Evolutionary conservation across 2,888 invertebrate genomes (phyloP), one percentile per base, ranked within the genome.

Genomic region (Ommatoiulus sabulosus): DNA sequence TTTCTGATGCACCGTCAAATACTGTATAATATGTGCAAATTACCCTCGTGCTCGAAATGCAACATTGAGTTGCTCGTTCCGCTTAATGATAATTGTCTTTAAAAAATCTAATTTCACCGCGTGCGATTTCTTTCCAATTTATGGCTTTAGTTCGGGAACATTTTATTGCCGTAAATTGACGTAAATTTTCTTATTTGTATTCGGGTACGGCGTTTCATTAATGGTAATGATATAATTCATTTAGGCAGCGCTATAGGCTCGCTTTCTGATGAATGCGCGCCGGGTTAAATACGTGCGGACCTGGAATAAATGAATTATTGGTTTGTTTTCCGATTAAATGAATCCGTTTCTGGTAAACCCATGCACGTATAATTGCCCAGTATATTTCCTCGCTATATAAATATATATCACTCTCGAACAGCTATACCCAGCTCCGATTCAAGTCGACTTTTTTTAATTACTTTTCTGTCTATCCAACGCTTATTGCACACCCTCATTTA

Each of bases 181-280:
- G 72, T 80, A 80, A 80, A 80, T 80, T 80, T 80, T 80, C 80
- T 80, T 80, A 80, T 80, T 80, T 80, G 80, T 80, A 80, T 80
- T 80, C 80, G 80, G 35, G 80, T 35, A 6, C 24, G 35, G 80
- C 80, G 80, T 80, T 80, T 80, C 80, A 80, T 80, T 80, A 80
- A 80, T 80, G 80, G 80, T 80, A 80, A 80, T 80, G 80, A 80
- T 80, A 80, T 80, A 80, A 80, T 80, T 80, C 80, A 80, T 80
- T 80, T 80, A 80, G 80, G 35, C 80, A 80, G 57, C 57, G n/a
- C 24, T 52, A 17, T 52, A 15, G 80, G 80, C 35, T 80, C 35
- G 80, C 10, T 80, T 80, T 80, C 80, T 80, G 80, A 80, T 80
- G 35, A 80, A 80, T 80, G 80, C 10, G 35, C 80, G 35, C 80